Evolutionary conservation across 2,113 vertebrate genomes (phyloP).

Genomic region (Clarias batrachus): DNA sequence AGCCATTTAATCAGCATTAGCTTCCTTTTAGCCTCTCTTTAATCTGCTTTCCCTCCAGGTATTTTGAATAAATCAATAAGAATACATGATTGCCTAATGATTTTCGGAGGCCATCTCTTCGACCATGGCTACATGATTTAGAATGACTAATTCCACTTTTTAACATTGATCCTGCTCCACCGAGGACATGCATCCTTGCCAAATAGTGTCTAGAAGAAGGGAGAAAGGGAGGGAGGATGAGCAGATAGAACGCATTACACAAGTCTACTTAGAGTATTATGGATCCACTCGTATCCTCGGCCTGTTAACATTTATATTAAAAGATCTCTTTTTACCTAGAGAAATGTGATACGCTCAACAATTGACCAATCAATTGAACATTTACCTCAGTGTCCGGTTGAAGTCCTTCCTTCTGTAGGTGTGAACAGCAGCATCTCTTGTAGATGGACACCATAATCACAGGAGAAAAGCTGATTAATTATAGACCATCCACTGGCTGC

Average conservation of each 20-base stretch:
- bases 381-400: conserved; percentile 56
- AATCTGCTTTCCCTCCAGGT: conserved; percentile 98
- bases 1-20: conserved; percentile 99
- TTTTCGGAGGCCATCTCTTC: conserved; percentile 96
- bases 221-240: neutral
- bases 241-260: conserved; percentile 7
- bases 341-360: conserved; percentile 31
- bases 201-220: conserved; percentile 41
- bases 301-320: conserved; percentile 21
- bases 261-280: conserved; percentile 7
- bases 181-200: conserved; percentile 76
- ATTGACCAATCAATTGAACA: conserved; percentile 66
- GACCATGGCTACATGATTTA: conserved; percentile 96
- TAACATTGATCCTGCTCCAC: conserved; percentile 83
- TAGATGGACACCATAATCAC: conserved; percentile 76
- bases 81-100: conserved; percentile 99
- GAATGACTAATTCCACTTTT: conserved; percentile 99
- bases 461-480: conserved; percentile 74
- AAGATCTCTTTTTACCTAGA: conserved; percentile 20
- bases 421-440: conserved; percentile 48
- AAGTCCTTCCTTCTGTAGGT: conserved; percentile 42
- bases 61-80: conserved; percentile 99
- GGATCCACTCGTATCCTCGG: neutral
- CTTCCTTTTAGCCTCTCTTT: conserved; percentile 90
- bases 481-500: conserved; percentile 60